A percentile compares a stretch with the other conserved stretches of the same genome.
These are phyloP conservation scores for Rhagologus leucostigma DNA, from an alignment of 2,113 vertebrate species.

Conservation along the genomic window DNA sequence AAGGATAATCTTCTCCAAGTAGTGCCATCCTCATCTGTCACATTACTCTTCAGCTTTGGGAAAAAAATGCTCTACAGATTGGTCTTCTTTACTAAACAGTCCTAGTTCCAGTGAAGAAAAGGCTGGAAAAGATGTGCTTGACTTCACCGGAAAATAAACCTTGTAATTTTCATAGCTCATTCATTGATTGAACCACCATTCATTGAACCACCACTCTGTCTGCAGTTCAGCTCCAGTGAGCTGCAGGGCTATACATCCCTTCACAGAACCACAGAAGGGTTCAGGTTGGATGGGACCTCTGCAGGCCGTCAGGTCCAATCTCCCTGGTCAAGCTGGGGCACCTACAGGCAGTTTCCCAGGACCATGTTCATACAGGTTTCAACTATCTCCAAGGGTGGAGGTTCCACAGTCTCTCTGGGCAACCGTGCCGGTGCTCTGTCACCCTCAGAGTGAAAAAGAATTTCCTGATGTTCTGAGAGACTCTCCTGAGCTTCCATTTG, in stretches of 20 bases:
- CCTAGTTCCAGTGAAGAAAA: not conserved
- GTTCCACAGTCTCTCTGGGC: not conserved
- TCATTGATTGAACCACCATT: no score
- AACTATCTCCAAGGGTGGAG: not conserved
- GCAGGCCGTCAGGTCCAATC: not conserved
- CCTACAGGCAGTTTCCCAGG: not conserved
- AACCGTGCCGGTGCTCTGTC: accelerated
- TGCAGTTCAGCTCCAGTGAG: not conserved
- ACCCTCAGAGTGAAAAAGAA: accelerated
- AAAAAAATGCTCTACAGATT: not conserved
- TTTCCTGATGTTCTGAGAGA: not conserved
- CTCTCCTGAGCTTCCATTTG: not conserved
- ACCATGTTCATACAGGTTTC: not conserved
- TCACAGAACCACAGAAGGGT: not conserved
- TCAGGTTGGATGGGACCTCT: not conserved
- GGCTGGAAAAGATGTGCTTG: not conserved
- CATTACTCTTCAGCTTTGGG: not conserved
- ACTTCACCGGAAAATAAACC: not conserved
- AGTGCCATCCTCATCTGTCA: not conserved
- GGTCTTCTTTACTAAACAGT: not conserved
- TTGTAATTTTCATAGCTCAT: not conserved
- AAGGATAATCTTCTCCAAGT: not conserved
- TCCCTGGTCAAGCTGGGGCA: not conserved
- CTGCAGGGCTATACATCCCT: not conserved
- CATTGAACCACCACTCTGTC: not conserved